Evolutionary conservation across 2,888 invertebrate species (phyloP).

Genomic region (Cheilosia pagana): DNA sequence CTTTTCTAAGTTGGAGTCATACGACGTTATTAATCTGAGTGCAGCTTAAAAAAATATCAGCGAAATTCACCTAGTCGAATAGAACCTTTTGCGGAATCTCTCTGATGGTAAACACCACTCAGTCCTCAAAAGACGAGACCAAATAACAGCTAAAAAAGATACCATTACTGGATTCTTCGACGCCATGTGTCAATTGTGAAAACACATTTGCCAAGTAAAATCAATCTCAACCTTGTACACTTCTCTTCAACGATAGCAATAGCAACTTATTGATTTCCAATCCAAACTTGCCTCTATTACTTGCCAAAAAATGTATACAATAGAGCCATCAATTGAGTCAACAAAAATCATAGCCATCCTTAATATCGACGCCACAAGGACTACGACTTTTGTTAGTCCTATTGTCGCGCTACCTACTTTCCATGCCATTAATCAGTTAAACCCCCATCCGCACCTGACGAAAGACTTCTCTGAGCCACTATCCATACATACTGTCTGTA

Average conservation of each 20-base stretch:
- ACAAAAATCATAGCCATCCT: background rate
- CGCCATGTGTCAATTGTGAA: too few species aligned
- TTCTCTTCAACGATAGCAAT: background rate
- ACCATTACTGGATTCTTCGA: too few species aligned
- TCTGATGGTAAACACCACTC: too few species aligned
- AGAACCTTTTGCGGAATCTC: too few species aligned
- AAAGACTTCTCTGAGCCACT: background rate
- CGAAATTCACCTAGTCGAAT: too few species aligned
- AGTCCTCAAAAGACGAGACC: too few species aligned
- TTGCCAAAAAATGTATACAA: background rate
- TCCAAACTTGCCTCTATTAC: conserved; percentile 5
- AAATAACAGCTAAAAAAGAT: too few species aligned
- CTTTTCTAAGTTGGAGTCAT: too few species aligned
- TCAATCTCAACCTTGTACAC: background rate
- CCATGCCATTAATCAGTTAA: background rate
- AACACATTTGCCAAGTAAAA: background rate
- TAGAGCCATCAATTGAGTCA: conserved; percentile 2
- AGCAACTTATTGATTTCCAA: conserved; percentile 8
- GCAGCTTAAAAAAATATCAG: too few species aligned
- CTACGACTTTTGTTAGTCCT: background rate
- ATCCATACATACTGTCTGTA: too few species aligned
- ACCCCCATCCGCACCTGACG: background rate
- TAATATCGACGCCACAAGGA: conserved; percentile 6
- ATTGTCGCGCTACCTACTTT: background rate
- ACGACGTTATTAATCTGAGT: too few species aligned